phyloP scores from a whole-genome alignment of 1,140 invertebrate genomes.

The Pachypsylla venusta region DNA sequence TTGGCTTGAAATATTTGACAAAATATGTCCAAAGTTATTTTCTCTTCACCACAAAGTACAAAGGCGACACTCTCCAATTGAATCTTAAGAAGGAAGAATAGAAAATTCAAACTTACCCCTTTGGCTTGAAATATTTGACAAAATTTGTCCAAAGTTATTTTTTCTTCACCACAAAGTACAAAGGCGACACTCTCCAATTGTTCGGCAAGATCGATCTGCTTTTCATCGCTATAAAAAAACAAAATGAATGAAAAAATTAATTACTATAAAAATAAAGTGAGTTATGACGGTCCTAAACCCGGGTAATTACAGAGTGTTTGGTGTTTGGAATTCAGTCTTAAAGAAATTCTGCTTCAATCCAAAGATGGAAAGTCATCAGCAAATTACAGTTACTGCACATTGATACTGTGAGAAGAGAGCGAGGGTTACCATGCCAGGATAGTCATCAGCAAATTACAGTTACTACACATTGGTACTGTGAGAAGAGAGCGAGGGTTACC shows the following conservation, averaged over 20 bases:
- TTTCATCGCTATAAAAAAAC: conserved; percentile 48
- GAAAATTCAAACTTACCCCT: conserved; percentile 58
- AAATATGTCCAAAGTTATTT: conserved; percentile 51
- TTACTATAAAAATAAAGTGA: background rate
- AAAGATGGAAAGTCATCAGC: too few relatives aligned
- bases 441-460: too few relatives aligned
- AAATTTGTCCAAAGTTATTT: conserved; percentile 51
- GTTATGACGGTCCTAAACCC: too few relatives aligned
- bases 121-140: conserved; percentile 59
- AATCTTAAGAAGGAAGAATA: background rate
- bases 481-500: too few relatives aligned
- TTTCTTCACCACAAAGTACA: conserved; percentile 57
- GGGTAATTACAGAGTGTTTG: too few relatives aligned
- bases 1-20: conserved; percentile 59
- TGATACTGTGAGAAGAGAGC: too few relatives aligned
- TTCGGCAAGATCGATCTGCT: conserved; percentile 63
- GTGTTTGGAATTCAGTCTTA: too few relatives aligned
- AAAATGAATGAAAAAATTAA: conserved; percentile 19
- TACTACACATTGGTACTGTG: too few relatives aligned
- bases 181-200: conserved; percentile 72
- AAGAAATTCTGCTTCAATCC: too few relatives aligned
- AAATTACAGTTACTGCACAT: too few relatives aligned
- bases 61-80: conserved; percentile 72
- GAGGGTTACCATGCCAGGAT: too few relatives aligned
- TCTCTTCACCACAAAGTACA: conserved; percentile 57